Base-by-base conservation (phyloP, 2,888 invertebrate genomes). In the Dione vanillae region DNA sequence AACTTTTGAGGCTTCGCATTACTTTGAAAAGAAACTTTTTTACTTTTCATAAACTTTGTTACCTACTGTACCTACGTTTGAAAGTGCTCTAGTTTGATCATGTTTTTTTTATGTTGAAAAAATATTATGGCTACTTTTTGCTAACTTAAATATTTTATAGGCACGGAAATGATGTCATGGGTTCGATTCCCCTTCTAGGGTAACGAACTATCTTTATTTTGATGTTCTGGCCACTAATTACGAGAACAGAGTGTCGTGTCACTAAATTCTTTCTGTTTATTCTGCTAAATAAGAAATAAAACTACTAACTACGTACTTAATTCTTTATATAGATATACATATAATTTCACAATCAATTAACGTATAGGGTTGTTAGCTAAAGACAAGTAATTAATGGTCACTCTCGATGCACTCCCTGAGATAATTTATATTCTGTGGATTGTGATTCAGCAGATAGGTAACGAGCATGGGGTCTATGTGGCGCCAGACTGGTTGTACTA, bases 361-460 rank as follows among this genome's bases (percentile, higher is more conserved):
- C 54, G 5, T n/a, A 54, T 37, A 37, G 54, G 10, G 54, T 54
- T 54, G 37, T n/a, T 10, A 16, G 54, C n/a, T 9, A 54, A 64
- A 37, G 47, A 49, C 62, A 62, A 47, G 9, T 47, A n/a, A 49
- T 19, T 62, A 11, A 35, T 47, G 47, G 62, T 62, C 62, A 47
- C 19, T 27, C 49, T 64, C 16, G 35, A 35, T 64, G 49, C 62
- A 64, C 35, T 0, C 37, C 11, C 62, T 64, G 10, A 27, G 49
- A 47, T 49, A 49, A 64, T 49, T 47, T 64, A 37, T 64, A 64
- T 37, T 62, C 62, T 49, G 62, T 49, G 37, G 19, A 35, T 56
- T 45, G 16, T 56, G 58, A 47, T 45, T 67, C 66, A 47, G 66
- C 58, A 52, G 37, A 67, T 65, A 43, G 52, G 41, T 35, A 43